A percentile compares a stretch with the other conserved stretches of the same genome.
phyloP scores from a whole-genome alignment of 2,888 invertebrate genomes.

The Lasioglossum morio region DNA sequence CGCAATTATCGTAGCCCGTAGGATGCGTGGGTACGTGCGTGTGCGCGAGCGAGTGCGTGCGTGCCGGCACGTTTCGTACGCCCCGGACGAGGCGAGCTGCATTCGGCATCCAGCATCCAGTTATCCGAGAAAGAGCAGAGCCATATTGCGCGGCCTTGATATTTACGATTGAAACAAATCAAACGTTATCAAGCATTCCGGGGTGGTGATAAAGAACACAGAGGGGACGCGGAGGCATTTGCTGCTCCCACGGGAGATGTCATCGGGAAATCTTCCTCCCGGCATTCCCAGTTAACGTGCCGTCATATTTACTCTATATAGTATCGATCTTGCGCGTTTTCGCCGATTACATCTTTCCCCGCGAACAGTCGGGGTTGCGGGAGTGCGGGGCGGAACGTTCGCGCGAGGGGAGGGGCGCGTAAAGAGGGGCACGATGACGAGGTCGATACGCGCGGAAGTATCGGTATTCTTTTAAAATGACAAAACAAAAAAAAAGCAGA shows the following conservation, averaged over 20 bases:
- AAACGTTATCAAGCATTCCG: constrained; percentile 85
- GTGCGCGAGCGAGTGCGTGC: constrained; percentile 27
- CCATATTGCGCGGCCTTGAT: constrained; percentile 70
- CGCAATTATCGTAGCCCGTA: constrained; percentile 59
- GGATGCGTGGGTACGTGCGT: constrained; percentile 58
- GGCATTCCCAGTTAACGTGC: constrained; percentile 61
- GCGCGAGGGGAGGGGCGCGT: not conserved
- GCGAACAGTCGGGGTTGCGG: constrained; percentile 2
- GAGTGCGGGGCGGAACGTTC: not conserved
- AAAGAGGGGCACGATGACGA: constrained; percentile 7
- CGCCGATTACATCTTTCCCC: constrained; percentile 58
- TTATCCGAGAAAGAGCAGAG: constrained; percentile 19
- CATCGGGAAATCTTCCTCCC: constrained; percentile 74
- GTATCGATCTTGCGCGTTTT: constrained; percentile 58
- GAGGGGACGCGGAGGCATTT: constrained; percentile 82
- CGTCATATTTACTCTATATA: constrained; percentile 66
- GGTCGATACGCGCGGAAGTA: constrained; percentile 56
- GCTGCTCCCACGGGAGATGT: constrained; percentile 73
- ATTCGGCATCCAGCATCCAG: not conserved
- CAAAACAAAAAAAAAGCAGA: not conserved
- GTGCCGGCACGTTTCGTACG: not conserved
- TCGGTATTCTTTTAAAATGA: constrained; percentile 48
- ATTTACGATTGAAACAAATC: constrained; percentile 85
- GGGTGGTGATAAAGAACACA: constrained; percentile 84
- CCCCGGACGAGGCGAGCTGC: constrained; percentile 51